A percentile compares a stretch with the other conserved stretches of the same genome.
Conservation (phyloP, 2,113 vertebrate genomes). For the Dromiciops gliroides region DNA sequence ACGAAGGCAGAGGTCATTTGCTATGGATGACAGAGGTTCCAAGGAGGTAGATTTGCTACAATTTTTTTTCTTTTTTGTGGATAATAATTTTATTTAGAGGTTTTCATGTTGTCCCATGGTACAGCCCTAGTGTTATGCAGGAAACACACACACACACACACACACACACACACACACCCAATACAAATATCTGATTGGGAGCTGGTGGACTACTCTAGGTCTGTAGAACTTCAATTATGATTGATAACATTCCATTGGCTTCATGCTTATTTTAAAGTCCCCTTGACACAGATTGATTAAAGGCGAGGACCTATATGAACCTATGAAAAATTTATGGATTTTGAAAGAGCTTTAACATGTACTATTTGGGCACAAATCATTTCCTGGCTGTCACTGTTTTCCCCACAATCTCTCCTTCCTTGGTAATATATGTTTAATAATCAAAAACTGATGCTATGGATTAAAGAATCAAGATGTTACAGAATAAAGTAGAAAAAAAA, state of each 20-base stretch:
- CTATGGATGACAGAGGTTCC: background rate
- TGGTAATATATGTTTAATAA: constrained; percentile 83
- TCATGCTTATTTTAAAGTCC: constrained; percentile 81
- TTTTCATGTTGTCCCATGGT: constrained; percentile 17
- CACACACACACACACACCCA: background rate
- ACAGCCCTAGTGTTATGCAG: constrained; percentile 28
- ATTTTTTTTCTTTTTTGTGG: background rate
- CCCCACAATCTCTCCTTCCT: constrained; percentile 68
- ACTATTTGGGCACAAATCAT: constrained; percentile 79
- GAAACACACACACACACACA: background rate
- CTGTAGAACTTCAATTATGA: constrained; percentile 69
- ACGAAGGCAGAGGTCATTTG: background rate
- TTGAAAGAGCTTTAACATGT: constrained; percentile 77
- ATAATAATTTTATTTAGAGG: constrained; percentile 15
- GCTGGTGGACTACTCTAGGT: constrained; percentile 43
- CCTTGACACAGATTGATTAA: constrained; percentile 82
- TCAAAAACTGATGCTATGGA: constrained; percentile 80
- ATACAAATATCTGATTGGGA: constrained; percentile 10
- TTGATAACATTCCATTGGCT: constrained; percentile 76
- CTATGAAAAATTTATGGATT: constrained; percentile 82
- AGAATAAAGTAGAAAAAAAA: constrained; percentile 80
- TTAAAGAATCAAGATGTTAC: constrained; percentile 85
- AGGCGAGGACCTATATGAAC: constrained; percentile 71
- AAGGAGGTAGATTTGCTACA: constrained; percentile 14
- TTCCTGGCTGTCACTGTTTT: constrained; percentile 75